Evolutionary conservation across 2,888 invertebrate genomes (phyloP), one percentile per base, ranked within the genome.

Genomic region (Tenthredo amoena): DNA sequence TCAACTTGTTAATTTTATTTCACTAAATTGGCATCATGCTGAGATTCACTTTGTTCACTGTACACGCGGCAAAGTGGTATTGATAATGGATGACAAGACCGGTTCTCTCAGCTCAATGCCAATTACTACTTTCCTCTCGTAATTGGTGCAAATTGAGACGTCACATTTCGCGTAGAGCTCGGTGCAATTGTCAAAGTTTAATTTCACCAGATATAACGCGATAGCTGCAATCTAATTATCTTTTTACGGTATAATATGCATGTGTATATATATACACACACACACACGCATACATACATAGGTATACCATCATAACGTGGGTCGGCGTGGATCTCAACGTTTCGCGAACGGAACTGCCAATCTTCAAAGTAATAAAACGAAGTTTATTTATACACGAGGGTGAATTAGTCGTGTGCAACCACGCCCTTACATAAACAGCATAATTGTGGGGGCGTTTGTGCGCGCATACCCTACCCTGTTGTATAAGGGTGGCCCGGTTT

Each of bases 361-460:
- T 91, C 89, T 88, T 89, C 91, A 87, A 87, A 88, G 89, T 89
- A 87, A 90, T 89, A 90, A 87, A 88, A 86, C 85, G 85, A 87
- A 87, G 86, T 89, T 89, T 89, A 89, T 90, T 90, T 90, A 88
- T 88, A 85, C 86, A 84, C 85, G 86, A 7, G 74, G 76, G 58
- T 65, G 65, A 90, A 91, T 92, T 91, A 91, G 90, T 89, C 88
- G 86, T 86, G 83, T 87, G 88, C 86, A 88, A 89, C 92, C 93
- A 92, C 93, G 91, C 93, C 93, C 92, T 92, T 91, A 92, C 92
- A 91, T 91, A 93, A 93, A 92, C 92, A 91, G 91, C 90, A 89
- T 92, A 93, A 93, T 93, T 92, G 93, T 91, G 91, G 91, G 92
- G 93, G 93, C 91, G 92, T 93, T 89, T 87, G 89, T 79, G 88